Evolutionary conservation across 2,113 vertebrate genomes (phyloP), one percentile per base, ranked within the genome.

Genomic region (Ondatra zibethicus): DNA sequence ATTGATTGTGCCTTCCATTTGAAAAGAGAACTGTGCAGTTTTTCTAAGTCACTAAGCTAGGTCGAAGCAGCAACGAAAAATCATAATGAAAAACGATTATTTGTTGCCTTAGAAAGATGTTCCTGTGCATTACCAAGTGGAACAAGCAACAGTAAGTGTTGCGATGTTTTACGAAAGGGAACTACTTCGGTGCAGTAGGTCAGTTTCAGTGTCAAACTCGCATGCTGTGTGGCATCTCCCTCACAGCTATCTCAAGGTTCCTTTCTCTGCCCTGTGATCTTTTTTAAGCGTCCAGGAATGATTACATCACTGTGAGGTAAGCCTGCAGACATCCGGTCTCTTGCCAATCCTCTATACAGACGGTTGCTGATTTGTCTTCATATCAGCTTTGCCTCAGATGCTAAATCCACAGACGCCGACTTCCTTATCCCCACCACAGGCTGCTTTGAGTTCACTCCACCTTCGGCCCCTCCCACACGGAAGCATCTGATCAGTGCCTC

Each of bases 101-200:
- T 77, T 96, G 29, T 76, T 93, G 76, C 76, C 58, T 39, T 73
- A 78, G 4, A 66, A 86, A 65, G 55, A 90, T 52, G 55, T 65
- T 52, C 55, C 23, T 65, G 13, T 87, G 4, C 81, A 42, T 66
- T 89, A 52, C 29, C 85, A 39, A 96, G 27, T 88, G 45, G 9
- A 92, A 65, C 73, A 58, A 87, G 6, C 61, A 94, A 47, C 3
- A 81, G 21, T 36, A 88, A 90, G 36, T 80, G 70, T 5, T 77
- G 13, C 23, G 19, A 52, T 27, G 31, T 78, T 87, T 93, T 76
- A 42, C 58, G 88, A 88, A 97, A 80, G 33, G 50, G 76, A 93
- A 55, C 65, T 73, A 13, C 52, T 8, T 42, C 7, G 80, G 29
- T 75, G 45, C 16, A 55, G 25, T 47, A 78, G 61, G 16, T 45